These are phyloP conservation scores for Pseudolaguvia tuberculata DNA, from an alignment of 2,113 vertebrate genomes.

Conservation along the genomic window DNA sequence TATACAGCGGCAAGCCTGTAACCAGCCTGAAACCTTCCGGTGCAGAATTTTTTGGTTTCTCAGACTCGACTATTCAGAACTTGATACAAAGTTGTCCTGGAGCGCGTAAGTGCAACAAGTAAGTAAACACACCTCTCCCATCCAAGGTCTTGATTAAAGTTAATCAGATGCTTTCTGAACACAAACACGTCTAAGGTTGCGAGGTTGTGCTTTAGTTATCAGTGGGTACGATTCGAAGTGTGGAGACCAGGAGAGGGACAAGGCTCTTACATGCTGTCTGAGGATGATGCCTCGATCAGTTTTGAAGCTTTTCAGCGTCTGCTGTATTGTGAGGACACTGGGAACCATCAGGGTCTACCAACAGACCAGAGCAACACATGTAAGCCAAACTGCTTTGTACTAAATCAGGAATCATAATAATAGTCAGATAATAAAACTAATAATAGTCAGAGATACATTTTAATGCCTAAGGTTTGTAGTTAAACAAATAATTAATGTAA, in stretches of 20 bases:
- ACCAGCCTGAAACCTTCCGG: slow-evolving; percentile 70
- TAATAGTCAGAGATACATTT: not conserved
- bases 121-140: slow-evolving; percentile 37
- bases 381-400: slow-evolving; percentile 10
- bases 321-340: slow-evolving; percentile 63
- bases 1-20: slow-evolving; percentile 66
- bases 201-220: slow-evolving; percentile 65
- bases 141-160: not conserved
- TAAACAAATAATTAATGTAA: no score
- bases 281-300: slow-evolving; percentile 71
- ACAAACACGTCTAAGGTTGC: not conserved
- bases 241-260: slow-evolving; percentile 73
- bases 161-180: not conserved
- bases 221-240: slow-evolving; percentile 83
- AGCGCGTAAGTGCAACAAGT: slow-evolving; percentile 82
- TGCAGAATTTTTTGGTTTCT: slow-evolving; percentile 86
- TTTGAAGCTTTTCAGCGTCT: slow-evolving; percentile 80
- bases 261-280: slow-evolving; percentile 63
- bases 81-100: slow-evolving; percentile 87
- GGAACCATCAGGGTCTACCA: slow-evolving; percentile 56
- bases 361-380: slow-evolving; percentile 59
- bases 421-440: no score
- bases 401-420: not conserved
- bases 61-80: slow-evolving; percentile 84
- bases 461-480: no score